These are phyloP conservation scores for Lycophotia porphyrea DNA, from an alignment of 2,888 invertebrate species.

Conservation along the genomic window DNA sequence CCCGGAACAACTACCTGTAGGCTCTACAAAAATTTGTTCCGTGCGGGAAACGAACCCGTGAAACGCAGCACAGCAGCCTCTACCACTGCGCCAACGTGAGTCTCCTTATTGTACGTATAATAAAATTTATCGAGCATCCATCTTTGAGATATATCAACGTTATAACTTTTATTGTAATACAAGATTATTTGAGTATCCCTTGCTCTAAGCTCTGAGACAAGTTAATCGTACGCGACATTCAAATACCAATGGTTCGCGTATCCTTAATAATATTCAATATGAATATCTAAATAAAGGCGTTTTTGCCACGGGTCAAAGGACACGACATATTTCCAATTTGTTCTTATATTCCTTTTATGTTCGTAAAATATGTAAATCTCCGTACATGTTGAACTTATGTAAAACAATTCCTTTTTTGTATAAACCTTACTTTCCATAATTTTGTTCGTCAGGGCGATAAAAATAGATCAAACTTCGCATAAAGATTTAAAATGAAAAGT, in stretches of 20 bases:
- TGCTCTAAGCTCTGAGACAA: not conserved
- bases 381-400: slow-evolving; percentile 2
- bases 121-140: not conserved
- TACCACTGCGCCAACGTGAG: not conserved
- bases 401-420: not conserved
- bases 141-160: not conserved
- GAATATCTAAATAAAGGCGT: slow-evolving; percentile 25
- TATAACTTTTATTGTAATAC: not conserved
- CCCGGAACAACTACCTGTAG: not conserved
- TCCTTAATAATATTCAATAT: slow-evolving; percentile 26
- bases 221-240: slow-evolving; percentile 16
- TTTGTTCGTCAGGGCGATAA: not conserved
- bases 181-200: slow-evolving; percentile 1
- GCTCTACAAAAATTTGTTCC: not conserved
- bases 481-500: not conserved
- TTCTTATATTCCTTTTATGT: slow-evolving; percentile 10
- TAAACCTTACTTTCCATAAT: not conserved
- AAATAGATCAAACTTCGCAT: not conserved
- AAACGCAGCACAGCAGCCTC: not conserved
- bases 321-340: slow-evolving; percentile 13
- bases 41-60: not conserved
- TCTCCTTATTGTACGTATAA: not conserved
- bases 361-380: slow-evolving; percentile 25
- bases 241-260: slow-evolving; percentile 15
- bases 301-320: slow-evolving; percentile 35